Evolutionary conservation across 2,888 invertebrate species (phyloP), one percentile per base, ranked within the genome.

Genomic region (Phasia obesa): DNA sequence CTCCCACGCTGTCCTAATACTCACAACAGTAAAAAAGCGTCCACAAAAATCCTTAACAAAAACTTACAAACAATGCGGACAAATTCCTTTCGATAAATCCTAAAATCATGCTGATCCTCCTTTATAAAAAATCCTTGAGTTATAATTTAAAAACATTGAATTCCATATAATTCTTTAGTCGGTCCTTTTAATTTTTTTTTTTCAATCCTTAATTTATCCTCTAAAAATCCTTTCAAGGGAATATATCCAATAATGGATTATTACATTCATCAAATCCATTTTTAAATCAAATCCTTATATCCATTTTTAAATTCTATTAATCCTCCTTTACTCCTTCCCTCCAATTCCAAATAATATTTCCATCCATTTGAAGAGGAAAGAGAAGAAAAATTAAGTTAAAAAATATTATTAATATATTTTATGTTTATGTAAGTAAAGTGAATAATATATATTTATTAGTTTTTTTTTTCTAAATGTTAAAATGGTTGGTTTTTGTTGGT

Each of bases 1-100:
- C 84, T 84, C 84, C 84, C 84, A 70, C 84, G 84, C 19, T 80
- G 84, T 84, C 84, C 84, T 77, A 84, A 81, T 62, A 73, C 65
- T 69, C 62, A 81, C 51, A 31, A 17, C 21, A 65, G 44, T 35
- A 55, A 35, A 42, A 84, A 77, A 35, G n/a, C 49, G 53, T 84
- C 75, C 83, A 67, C 31, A 70, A 74, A 65, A 79, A 49, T 25
- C 31, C 21, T 65, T 70, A 69, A 42, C 42, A 49, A 80, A 70
- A 69, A 74, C 70, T 81, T 81, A 64, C 64, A 81, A 71, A 49
- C 17, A 77, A 44, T 64, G 55, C 42, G 38, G 13, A 64, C 25
- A 55, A 73, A 67, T 57, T 73, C 64, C 62, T 78, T 49, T 25
- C 31, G 38, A 35, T 53, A 19, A 81, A 55, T 81, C 65, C 79